Evolutionary conservation across 1,140 invertebrate genomes (phyloP).

Genomic region (Trichogramma pretiosum): DNA sequence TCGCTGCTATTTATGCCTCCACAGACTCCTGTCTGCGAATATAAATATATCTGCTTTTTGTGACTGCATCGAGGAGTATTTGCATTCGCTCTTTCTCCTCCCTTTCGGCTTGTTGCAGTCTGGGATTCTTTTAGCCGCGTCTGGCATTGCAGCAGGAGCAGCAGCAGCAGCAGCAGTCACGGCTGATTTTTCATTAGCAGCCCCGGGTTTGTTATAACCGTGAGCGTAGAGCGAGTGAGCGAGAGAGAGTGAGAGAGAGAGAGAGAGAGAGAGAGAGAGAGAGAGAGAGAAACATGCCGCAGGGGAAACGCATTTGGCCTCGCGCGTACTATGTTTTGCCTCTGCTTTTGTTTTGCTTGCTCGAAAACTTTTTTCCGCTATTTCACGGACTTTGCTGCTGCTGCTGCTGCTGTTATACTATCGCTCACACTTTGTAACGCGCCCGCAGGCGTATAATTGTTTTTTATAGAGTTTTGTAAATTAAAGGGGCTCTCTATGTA

Average conservation of each 20-base stretch:
- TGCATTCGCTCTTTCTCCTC: background rate
- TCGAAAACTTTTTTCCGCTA: background rate
- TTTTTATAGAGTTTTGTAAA: constrained; percentile 12
- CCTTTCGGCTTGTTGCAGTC: background rate
- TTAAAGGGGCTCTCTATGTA: too few relatives aligned
- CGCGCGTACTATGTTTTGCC: constrained; percentile 1
- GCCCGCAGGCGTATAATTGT: background rate
- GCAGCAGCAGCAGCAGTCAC: background rate
- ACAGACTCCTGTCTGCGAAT: too few relatives aligned
- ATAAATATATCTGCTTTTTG: too few relatives aligned
- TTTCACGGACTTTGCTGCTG: background rate
- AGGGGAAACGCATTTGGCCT: background rate
- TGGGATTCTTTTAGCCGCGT: too few relatives aligned
- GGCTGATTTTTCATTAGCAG: constrained; percentile 16
- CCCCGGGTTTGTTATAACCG: constrained; percentile 1
- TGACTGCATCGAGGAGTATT: too few relatives aligned
- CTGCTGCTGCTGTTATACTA: too few relatives aligned
- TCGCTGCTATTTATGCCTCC: constrained; percentile 19
- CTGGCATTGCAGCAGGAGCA: background rate
- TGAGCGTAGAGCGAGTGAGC: background rate
- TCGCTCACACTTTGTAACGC: background rate
- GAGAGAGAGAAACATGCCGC: too few relatives aligned
- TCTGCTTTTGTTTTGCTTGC: background rate
- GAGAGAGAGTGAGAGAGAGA: too few relatives aligned
- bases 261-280: too few relatives aligned